Evolutionary conservation across 2,888 invertebrate species (phyloP).

Genomic region (Drosophila neutralis): DNA sequence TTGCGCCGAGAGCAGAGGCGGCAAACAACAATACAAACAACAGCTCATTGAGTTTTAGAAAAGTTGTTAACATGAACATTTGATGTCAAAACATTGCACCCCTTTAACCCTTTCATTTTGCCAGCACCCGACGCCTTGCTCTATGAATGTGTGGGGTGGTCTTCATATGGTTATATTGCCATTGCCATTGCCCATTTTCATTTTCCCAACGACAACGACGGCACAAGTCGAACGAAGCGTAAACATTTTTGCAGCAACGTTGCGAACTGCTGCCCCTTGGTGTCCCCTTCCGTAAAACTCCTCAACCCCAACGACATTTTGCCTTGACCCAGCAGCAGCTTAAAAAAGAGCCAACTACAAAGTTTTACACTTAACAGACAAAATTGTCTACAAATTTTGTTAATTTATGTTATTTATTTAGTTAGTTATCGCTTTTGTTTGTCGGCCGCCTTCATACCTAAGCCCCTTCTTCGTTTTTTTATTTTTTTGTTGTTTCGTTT

Average conservation of each 20-base stretch:
- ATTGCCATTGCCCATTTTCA: constrained; percentile 54
- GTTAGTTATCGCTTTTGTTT: constrained; percentile 75
- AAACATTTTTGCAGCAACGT: constrained; percentile 61
- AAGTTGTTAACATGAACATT: constrained; percentile 79
- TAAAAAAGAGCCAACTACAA: constrained; percentile 53
- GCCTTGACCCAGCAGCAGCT: constrained; percentile 16
- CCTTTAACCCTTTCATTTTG: constrained; percentile 35
- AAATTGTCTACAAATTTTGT: constrained; percentile 78
- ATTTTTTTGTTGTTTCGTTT: background rate
- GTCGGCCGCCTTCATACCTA: constrained; percentile 16
- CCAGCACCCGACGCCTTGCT: constrained; percentile 8
- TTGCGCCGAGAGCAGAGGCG: constrained; percentile 19
- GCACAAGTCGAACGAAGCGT: constrained; percentile 62
- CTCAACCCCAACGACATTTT: constrained; percentile 4
- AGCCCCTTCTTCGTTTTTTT: background rate
- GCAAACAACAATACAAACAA: constrained; percentile 77
- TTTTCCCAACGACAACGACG: constrained; percentile 16
- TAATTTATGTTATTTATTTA: constrained; percentile 79
- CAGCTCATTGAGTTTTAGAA: constrained; percentile 79
- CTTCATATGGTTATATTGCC: constrained; percentile 47
- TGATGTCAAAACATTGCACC: constrained; percentile 73
- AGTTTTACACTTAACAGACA: constrained; percentile 76
- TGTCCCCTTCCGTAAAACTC: constrained; percentile 3
- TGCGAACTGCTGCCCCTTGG: constrained; percentile 33
- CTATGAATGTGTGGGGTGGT: background rate